Evolutionary conservation across 2,113 vertebrate species (phyloP).

Genomic region (Athene noctua): DNA sequence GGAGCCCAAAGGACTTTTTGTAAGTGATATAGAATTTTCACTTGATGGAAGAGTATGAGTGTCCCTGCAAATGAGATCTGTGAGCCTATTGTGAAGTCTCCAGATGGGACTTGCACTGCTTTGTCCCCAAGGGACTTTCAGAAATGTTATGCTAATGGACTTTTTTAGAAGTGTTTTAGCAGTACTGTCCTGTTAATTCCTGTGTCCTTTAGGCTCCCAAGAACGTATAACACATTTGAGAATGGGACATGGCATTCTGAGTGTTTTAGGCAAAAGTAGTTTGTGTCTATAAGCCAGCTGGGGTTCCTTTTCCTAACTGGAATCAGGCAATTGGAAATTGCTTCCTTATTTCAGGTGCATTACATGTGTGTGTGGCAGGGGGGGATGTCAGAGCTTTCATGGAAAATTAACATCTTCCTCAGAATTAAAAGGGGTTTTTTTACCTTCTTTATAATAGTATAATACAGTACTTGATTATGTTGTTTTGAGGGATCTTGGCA

Average conservation of each 20-base stretch:
- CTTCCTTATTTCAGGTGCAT: neutral
- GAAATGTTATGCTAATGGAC: neutral
- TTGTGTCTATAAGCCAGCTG: neutral
- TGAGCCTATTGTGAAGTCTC: neutral
- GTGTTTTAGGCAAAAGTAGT: neutral
- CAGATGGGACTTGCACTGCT: neutral
- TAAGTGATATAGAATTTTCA: neutral
- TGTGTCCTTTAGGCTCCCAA: neutral
- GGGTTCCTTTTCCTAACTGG: neutral
- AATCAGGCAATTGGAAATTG: neutral
- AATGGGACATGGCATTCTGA: neutral
- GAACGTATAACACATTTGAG: neutral
- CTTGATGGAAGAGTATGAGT: neutral
- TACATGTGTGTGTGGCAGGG: too few relatives aligned
- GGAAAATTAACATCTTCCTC: neutral
- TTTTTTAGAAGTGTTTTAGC: neutral
- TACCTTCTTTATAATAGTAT: neutral
- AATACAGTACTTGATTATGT: neutral
- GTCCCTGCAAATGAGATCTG: neutral
- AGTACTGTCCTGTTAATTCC: neutral
- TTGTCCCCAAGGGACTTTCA: neutral
- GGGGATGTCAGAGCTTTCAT: neutral
- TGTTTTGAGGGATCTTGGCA: rapidly evolving
- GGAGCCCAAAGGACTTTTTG: neutral
- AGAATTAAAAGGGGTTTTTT: neutral